Conservation (phyloP, 2,113 vertebrate species). For the Ictalurus furcatus region DNA sequence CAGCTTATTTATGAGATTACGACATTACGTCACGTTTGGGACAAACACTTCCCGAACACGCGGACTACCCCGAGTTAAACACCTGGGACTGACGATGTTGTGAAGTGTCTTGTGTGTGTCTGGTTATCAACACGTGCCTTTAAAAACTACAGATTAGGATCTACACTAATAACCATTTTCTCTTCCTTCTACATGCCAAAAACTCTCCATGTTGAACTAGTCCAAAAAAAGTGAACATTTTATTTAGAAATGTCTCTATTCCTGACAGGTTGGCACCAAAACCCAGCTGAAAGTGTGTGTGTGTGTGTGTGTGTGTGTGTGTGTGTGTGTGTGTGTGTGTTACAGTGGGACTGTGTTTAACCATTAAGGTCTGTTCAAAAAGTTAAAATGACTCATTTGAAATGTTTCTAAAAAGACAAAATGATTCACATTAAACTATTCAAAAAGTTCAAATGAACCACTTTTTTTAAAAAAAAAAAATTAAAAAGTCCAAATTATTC, state of each 20-base stretch:
- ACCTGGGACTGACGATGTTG: no score
- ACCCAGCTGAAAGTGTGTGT: constrained; percentile 52
- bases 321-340: background rate
- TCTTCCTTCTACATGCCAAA: constrained; percentile 79
- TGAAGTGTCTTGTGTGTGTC: background rate
- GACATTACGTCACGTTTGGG: no score
- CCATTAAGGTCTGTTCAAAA: background rate
- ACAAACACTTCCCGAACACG: background rate
- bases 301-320: background rate
- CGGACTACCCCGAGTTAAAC: no score
- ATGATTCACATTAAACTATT: background rate
- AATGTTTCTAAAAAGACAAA: background rate
- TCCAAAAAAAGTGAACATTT: background rate
- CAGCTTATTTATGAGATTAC: background rate
- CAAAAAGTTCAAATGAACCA: background rate
- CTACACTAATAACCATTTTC: constrained; percentile 42
- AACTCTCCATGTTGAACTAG: constrained; percentile 52
- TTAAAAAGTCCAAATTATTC: background rate
- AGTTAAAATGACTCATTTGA: background rate
- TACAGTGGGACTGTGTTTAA: background rate
- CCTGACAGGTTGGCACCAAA: constrained; percentile 63
- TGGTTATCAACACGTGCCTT: background rate
- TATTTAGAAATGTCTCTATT: constrained; percentile 37
- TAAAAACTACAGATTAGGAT: background rate
- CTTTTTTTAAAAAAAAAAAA: no score